Percentiles rank a stretch among this genome's conserved stretches.
phyloP scores from a whole-genome alignment of 1,140 invertebrate genomes.

The Lamellibrachia luymesi region DNA sequence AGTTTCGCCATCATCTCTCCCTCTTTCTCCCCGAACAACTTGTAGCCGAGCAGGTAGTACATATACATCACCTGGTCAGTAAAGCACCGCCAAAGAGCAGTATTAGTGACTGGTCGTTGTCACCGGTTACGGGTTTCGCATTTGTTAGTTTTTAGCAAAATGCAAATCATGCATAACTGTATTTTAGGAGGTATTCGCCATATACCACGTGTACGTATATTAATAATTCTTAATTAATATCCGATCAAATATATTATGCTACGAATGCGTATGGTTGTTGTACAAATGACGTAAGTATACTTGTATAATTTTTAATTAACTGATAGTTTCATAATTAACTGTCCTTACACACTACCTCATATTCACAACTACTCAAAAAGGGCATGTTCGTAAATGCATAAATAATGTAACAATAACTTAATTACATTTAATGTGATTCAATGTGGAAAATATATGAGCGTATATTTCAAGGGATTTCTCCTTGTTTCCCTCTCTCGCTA shows the following conservation, averaged over 20 bases:
- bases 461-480: too few species aligned
- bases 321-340: not conserved
- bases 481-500: too few species aligned
- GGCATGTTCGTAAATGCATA: not conserved
- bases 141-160: not conserved
- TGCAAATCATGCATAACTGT: not conserved
- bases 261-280: not conserved
- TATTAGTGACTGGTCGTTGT: not conserved
- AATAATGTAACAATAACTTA: not conserved
- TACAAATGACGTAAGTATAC: not conserved
- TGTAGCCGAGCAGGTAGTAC: conserved; percentile 83
- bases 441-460: not conserved
- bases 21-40: not conserved
- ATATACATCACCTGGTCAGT: conserved; percentile 87
- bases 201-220: too few species aligned
- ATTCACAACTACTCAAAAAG: not conserved
- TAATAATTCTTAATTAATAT: too few species aligned
- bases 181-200: not conserved
- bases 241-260: too few species aligned
- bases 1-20: not conserved
- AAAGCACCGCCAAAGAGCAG: not conserved
- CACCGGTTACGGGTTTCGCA: not conserved
- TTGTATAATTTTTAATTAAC: not conserved
- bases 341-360: not conserved
- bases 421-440: not conserved